These are phyloP conservation scores for Prionailurus viverrinus DNA, from an alignment of 2,113 vertebrate species.

Conservation along the genomic window DNA sequence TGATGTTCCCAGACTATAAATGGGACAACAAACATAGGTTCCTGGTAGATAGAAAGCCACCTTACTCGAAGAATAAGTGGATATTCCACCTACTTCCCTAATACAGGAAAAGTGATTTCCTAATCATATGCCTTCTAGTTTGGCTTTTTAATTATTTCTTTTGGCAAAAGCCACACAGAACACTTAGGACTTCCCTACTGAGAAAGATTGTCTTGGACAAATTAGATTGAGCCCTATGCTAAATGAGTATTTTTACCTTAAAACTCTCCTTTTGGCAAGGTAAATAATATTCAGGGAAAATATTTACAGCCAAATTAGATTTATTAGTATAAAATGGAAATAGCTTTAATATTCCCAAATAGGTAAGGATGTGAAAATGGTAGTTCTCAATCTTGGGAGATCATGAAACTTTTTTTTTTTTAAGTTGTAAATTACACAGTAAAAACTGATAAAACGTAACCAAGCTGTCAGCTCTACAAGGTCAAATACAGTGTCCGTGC, in stretches of 20 bases:
- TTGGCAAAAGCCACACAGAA: background rate
- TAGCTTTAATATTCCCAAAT: background rate
- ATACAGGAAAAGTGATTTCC: background rate
- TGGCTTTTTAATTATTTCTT: background rate
- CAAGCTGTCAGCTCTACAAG: background rate
- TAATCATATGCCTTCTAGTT: background rate
- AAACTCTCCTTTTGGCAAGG: background rate
- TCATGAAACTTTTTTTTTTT: background rate
- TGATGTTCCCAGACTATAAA: background rate
- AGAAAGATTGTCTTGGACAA: background rate
- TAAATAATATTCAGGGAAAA: background rate
- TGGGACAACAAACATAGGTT: background rate
- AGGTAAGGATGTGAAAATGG: background rate
- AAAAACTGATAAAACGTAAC: background rate
- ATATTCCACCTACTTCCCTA: background rate
- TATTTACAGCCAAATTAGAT: background rate
- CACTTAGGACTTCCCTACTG: background rate
- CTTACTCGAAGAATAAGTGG: background rate
- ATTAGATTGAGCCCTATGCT: background rate
- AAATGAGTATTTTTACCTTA: background rate
- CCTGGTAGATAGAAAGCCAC: background rate
- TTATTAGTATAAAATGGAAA: background rate
- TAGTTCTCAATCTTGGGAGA: background rate
- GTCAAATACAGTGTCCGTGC: accelerated
- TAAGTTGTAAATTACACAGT: background rate